phyloP scores from a whole-genome alignment of 1,140 invertebrate genomes.

The Ceratosolen fusciceps region DNA sequence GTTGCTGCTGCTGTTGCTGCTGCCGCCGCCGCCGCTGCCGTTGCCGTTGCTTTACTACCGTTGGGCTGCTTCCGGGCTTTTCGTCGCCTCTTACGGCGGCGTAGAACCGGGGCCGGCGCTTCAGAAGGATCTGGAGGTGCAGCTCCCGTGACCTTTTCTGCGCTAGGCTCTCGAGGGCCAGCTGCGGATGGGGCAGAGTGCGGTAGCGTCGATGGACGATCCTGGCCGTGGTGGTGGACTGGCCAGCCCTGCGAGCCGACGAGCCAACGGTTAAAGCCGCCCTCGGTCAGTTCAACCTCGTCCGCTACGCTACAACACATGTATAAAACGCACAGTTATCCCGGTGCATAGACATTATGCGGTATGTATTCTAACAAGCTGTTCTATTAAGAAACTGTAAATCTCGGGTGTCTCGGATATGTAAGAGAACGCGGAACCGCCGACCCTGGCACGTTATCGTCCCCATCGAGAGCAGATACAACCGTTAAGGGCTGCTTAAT shows the following conservation, averaged over 20 bases:
- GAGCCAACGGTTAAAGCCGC: slow-evolving; percentile 65
- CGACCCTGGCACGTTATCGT: no score
- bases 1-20: not conserved
- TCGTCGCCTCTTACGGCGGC: no score
- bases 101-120: not conserved
- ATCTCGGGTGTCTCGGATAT: not conserved
- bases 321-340: slow-evolving; percentile 38
- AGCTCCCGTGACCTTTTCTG: not conserved
- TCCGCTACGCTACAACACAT: slow-evolving; percentile 61
- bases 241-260: slow-evolving; percentile 63
- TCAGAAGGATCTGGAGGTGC: slow-evolving; percentile 30
- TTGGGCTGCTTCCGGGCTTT: not conserved
- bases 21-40: not conserved
- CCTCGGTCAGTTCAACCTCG: slow-evolving; percentile 60
- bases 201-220: slow-evolving; percentile 57
- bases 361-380: not conserved
- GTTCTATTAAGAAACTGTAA: not conserved
- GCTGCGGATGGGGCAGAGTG: slow-evolving; percentile 54
- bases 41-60: not conserved
- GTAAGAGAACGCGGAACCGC: no score
- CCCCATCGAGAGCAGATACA: no score
- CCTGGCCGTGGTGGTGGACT: slow-evolving; percentile 47
- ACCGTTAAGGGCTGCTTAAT: no score
- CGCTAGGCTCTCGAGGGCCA: slow-evolving; percentile 44
- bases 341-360: not conserved